Evolutionary conservation across 35 echinoderm and acorn worm species (phyloP).

Genomic region (Acanthaster planci): DNA sequence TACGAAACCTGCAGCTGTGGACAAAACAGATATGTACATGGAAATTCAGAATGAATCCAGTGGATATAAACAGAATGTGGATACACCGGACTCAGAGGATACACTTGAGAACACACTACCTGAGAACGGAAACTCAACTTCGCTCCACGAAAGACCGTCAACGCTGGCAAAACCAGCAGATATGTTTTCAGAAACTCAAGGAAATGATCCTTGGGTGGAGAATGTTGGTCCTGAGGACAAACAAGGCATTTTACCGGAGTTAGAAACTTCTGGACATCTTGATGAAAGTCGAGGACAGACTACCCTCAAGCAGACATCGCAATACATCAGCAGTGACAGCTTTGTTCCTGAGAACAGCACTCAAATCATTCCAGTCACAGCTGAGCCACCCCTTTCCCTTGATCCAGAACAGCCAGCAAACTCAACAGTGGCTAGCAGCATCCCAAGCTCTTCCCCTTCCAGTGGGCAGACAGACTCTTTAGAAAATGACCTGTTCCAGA

Average conservation of each 20-base stretch:
- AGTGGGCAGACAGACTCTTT: neutral
- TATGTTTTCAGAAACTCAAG: no score
- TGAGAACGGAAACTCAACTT: neutral
- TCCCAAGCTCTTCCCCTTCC: neutral
- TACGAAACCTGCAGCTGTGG: neutral
- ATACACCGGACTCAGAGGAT: no score
- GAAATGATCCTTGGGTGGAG: no score
- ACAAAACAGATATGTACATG: neutral
- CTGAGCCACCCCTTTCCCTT: neutral
- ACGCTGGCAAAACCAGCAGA: no score
- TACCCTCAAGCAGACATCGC: neutral
- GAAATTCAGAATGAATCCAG: neutral
- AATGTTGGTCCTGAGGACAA: no score
- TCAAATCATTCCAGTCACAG: slow-evolving; percentile 18
- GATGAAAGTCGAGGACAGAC: neutral
- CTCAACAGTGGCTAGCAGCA: neutral
- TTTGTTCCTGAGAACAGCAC: slow-evolving; percentile 12
- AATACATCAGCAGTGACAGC: neutral
- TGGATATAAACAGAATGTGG: no score
- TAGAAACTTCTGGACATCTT: neutral
- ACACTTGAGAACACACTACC: neutral
- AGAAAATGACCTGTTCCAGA: neutral
- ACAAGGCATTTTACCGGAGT: no score
- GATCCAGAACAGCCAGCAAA: neutral
- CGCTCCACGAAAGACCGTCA: neutral